A percentile compares a stretch with the other conserved stretches of the same genome.
These are phyloP conservation scores for Apostichopus parvimensis DNA, from an alignment of 35 echinoderm and acorn worm species.

Conservation along the genomic window DNA sequence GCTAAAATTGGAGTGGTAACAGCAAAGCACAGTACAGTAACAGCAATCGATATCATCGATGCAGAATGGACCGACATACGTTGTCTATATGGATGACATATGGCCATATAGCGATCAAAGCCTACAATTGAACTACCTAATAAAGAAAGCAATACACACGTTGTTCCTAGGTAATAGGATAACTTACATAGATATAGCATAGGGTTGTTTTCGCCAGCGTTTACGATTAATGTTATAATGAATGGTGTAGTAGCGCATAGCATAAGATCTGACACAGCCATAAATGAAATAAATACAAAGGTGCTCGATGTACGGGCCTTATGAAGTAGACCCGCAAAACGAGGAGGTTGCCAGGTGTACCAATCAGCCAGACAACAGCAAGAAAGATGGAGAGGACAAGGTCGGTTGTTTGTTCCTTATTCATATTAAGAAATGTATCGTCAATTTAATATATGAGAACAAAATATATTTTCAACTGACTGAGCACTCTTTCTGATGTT, in stretches of 20 bases:
- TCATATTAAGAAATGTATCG: no score
- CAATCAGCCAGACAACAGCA: conserved; percentile 13
- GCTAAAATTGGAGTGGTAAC: background rate
- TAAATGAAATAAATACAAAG: conserved; percentile 34
- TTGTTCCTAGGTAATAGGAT: background rate
- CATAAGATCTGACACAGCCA: conserved; percentile 43
- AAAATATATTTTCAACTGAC: no score
- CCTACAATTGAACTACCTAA: background rate
- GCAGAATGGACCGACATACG: background rate
- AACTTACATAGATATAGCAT: background rate
- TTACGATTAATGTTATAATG: background rate
- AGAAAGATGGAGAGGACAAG: background rate
- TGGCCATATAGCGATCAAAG: background rate
- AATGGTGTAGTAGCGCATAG: conserved; percentile 9
- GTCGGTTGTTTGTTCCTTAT: no score
- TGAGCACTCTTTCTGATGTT: no score
- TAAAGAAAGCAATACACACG: background rate
- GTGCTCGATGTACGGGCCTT: conserved; percentile 34
- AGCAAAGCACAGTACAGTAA: background rate
- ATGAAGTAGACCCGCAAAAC: conserved; percentile 16
- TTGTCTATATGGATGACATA: conserved; percentile 3
- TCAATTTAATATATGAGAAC: no score
- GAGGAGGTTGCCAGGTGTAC: conserved; percentile 49
- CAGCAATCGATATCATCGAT: background rate
- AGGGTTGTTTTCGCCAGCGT: background rate